Conservation (phyloP, 2,113 vertebrate genomes). For the Hepsetus odoe region DNA sequence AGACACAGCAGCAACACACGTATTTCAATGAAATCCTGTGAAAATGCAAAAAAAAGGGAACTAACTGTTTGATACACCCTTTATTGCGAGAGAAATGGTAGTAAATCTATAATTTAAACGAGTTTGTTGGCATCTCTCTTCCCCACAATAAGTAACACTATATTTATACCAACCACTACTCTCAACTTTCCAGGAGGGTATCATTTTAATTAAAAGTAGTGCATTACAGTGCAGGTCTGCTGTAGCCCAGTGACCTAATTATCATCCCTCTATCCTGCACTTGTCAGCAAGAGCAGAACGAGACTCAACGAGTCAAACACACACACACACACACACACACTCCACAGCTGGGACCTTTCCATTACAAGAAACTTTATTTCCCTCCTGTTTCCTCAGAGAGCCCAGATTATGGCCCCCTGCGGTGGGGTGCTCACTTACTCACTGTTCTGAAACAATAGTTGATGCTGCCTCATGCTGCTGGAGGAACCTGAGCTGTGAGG, state of each 20-base stretch:
- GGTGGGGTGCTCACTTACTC: constrained; percentile 13
- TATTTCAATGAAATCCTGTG: too few relatives aligned
- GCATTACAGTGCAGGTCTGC: neutral
- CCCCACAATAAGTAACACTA: neutral
- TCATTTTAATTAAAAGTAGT: neutral
- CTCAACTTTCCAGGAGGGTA: neutral
- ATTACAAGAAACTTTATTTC: constrained; percentile 52
- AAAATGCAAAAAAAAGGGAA: too few relatives aligned
- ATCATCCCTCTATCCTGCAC: constrained; percentile 30
- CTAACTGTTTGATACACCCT: too few relatives aligned
- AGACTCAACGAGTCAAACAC: constrained; percentile 23
- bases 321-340: constrained; percentile 38
- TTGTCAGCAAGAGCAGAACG: constrained; percentile 42
- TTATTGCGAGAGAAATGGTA: too few relatives aligned
- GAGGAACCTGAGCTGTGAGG: constrained; percentile 58
- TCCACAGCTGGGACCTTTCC: constrained; percentile 41
- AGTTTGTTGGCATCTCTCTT: neutral
- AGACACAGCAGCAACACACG: too few relatives aligned
- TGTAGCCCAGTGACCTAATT: constrained; percentile 57
- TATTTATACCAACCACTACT: neutral
- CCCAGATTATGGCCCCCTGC: constrained; percentile 44
- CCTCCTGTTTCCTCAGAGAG: constrained; percentile 46
- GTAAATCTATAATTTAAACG: too few relatives aligned
- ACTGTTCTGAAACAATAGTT: constrained; percentile 44
- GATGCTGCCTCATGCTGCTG: constrained; percentile 46